A percentile compares a stretch with the other conserved stretches of the same genome.
Evolutionary conservation across 2,888 invertebrate species (phyloP).

Genomic region (Perdita meconis): DNA sequence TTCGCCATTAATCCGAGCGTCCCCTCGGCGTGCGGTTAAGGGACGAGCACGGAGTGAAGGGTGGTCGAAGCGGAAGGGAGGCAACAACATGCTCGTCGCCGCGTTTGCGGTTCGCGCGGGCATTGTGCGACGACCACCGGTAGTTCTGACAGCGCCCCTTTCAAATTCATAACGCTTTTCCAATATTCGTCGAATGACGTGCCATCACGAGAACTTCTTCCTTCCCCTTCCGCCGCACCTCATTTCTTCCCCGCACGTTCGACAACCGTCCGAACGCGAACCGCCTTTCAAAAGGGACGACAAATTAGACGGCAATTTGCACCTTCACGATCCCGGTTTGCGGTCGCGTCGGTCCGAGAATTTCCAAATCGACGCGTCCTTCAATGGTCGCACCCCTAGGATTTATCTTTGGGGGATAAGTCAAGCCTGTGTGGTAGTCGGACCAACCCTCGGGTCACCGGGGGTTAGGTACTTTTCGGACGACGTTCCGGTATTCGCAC

Average conservation of each 20-base stretch:
- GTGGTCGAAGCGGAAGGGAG: neutral
- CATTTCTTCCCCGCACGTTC: neutral
- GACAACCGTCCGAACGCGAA: neutral
- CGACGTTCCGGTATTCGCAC: neutral
- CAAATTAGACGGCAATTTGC: slow-evolving; percentile 64
- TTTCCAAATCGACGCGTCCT: slow-evolving; percentile 32
- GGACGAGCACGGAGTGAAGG: slow-evolving; percentile 26
- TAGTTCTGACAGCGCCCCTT: slow-evolving; percentile 46
- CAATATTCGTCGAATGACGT: slow-evolving; percentile 57
- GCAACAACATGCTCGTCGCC: neutral
- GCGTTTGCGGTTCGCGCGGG: slow-evolving; percentile 44
- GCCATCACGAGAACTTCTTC: slow-evolving; percentile 22
- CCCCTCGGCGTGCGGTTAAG: slow-evolving; percentile 43
- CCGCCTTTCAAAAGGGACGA: slow-evolving; percentile 46
- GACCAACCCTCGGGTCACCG: too few species aligned
- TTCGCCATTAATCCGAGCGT: slow-evolving; percentile 48
- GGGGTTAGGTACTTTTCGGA: slow-evolving; percentile 1
- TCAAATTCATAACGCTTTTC: slow-evolving; percentile 66
- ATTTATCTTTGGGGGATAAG: slow-evolving; percentile 19
- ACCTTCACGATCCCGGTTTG: slow-evolving; percentile 42
- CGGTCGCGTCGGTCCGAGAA: slow-evolving; percentile 24
- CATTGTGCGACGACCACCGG: slow-evolving; percentile 45
- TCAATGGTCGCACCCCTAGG: slow-evolving; percentile 21
- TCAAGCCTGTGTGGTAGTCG: too few species aligned
- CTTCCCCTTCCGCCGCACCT: too few species aligned